A percentile compares a stretch with the other conserved stretches of the same genome.
Conservation (phyloP, 2,888 invertebrate genomes). For the Spicauda simplicius region DNA sequence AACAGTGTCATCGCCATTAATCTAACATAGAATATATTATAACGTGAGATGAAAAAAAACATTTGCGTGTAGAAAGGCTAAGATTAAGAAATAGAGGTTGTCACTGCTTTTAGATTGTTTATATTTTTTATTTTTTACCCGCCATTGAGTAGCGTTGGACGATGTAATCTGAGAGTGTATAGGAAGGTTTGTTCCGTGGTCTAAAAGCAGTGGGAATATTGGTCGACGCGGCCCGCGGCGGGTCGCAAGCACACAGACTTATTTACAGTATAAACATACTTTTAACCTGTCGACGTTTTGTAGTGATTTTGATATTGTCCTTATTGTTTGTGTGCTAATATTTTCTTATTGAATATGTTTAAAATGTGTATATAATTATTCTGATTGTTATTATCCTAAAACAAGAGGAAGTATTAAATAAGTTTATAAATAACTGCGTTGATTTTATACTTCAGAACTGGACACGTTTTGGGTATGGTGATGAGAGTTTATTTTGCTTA, state of each 20-base stretch:
- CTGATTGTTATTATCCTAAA: neutral
- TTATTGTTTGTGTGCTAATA: neutral
- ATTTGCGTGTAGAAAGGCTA: constrained; percentile 55
- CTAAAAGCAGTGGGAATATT: constrained; percentile 41
- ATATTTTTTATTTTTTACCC: constrained; percentile 33
- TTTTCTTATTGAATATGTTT: constrained; percentile 1
- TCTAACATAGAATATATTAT: constrained; percentile 52
- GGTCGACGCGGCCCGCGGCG: constrained; percentile 13
- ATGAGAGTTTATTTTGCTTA: no score
- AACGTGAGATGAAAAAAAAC: constrained; percentile 49
- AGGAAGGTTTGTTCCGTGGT: constrained; percentile 13
- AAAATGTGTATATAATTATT: constrained; percentile 5
- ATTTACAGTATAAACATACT: constrained; percentile 5
- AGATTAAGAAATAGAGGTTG: constrained; percentile 49
- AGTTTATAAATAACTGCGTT: no score
- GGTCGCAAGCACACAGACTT: constrained; percentile 3
- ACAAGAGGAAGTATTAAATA: no score
- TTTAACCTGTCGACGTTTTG: neutral
- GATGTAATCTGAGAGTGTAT: neutral
- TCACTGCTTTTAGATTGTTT: constrained; percentile 52
- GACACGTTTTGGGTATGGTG: no score
- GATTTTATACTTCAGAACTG: no score
- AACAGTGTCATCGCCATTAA: constrained; percentile 55
- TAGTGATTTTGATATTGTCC: neutral
- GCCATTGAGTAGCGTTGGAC: constrained; percentile 34